Conservation (phyloP, 2,113 vertebrate species). For the Eira barbara region DNA sequence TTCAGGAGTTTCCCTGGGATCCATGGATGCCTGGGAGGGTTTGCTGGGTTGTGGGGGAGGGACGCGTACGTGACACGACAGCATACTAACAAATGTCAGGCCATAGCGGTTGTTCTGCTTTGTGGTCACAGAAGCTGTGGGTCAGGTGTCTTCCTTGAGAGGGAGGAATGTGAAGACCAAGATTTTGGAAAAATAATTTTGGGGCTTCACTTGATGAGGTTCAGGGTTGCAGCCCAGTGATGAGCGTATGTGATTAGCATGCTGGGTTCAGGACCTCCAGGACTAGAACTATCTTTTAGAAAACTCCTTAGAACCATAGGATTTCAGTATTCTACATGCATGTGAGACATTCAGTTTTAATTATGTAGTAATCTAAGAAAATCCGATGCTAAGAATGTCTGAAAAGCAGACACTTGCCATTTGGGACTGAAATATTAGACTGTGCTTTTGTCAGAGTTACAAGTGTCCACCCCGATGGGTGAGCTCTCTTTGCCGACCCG, state of each 20-base stretch:
- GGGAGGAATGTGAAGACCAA: not conserved
- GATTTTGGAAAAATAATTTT: not conserved
- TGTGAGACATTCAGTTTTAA: not conserved
- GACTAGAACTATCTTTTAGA: not conserved
- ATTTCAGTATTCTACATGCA: not conserved
- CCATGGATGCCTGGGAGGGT: not conserved
- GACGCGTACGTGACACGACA: not conserved
- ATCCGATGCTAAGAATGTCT: not conserved
- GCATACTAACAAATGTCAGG: not conserved
- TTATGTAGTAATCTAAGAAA: conserved; percentile 20
- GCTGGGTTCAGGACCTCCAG: not conserved
- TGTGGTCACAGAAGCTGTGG: not conserved
- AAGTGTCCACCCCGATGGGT: not conserved
- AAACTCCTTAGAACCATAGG: not conserved
- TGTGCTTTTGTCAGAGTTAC: not conserved
- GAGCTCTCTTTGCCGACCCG: not conserved
- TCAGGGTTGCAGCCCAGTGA: not conserved
- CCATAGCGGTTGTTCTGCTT: not conserved
- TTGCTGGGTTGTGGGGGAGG: not conserved
- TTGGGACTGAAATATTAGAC: not conserved
- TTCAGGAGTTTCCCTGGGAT: not conserved
- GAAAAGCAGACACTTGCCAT: not conserved
- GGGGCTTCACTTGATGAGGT: not conserved
- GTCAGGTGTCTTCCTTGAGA: not conserved
- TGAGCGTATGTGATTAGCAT: not conserved